Base-by-base conservation (phyloP, 2,888 invertebrate species). In the Eristalinus aeneus region DNA sequence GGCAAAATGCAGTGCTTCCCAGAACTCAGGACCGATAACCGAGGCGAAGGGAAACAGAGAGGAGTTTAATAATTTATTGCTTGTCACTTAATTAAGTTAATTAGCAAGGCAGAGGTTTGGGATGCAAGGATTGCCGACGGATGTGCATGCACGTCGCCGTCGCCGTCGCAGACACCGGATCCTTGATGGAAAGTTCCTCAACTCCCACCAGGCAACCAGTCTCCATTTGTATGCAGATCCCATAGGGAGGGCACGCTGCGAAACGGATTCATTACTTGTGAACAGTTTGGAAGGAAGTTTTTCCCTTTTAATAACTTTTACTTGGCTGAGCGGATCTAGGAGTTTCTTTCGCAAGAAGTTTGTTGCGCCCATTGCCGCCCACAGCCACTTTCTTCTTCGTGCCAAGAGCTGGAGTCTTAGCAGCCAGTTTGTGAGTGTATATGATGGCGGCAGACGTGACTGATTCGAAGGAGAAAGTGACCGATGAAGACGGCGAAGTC, bases 31-130 rank as follows among this genome's bases (percentile, higher is more conserved):
- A 4, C 16, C 16, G 10, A 34, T 34, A 34, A 5, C 1, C 16
- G n/a, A 0, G 39, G n/a, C 34, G 34, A 4, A 6, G 16, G n/a
- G 16, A 6, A 4, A 5, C 0, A n/a, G 6, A n/a, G 39, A n/a
- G 12, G 39, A 1, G 69, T 60, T 71, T 58, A 71, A 71, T 71
- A 71, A 71, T 71, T 71, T 58, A 58, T 58, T 60, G 56, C 36
- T 36, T 39, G 69, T 56, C 69, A 60, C 58, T 71, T 71, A 71
- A 71, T 71, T 71, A 46, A 46, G 46, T 46, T 46, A 46, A 46
- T 46, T 46, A 46, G 46, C n/a, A n/a, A n/a, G 16, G 16, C 8
- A 8, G 9, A 3, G 8, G 46, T n/a, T 4, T 16, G 39, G 46
- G 46, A 16, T 46, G 46, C 46, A 46, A n/a, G 46, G 46, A 46